Percentiles rank a stretch among this genome's conserved stretches.
Evolutionary conservation across 2,113 vertebrate species (phyloP).

Genomic region (Hepsetus odoe): DNA sequence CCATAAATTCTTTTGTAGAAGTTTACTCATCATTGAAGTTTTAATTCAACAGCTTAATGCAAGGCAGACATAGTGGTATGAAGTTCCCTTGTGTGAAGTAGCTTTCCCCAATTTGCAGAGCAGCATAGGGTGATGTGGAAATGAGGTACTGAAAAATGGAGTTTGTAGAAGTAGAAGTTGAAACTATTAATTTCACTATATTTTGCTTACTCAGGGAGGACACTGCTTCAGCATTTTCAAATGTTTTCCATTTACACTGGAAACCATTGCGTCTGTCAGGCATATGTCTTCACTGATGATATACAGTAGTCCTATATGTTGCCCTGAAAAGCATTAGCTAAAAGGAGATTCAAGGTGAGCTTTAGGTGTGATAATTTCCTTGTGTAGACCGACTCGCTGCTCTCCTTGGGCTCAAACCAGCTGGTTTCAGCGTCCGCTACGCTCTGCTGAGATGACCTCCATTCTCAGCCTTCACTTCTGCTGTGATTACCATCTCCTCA

Average conservation of each 20-base stretch:
- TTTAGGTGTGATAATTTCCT: slow-evolving; percentile 8
- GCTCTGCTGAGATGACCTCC: slow-evolving; percentile 45
- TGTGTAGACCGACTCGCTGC: background rate
- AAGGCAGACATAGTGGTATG: background rate
- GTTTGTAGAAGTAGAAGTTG: slow-evolving; percentile 5
- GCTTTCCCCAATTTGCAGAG: background rate
- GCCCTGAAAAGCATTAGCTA: slow-evolving; percentile 13
- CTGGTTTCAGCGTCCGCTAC: slow-evolving; percentile 34
- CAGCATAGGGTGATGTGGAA: background rate
- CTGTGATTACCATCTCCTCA: slow-evolving; percentile 44
- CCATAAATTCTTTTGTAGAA: background rate
- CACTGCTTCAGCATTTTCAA: slow-evolving; percentile 32
- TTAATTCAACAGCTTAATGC: slow-evolving; percentile 1
- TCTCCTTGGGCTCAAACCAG: slow-evolving; percentile 41
- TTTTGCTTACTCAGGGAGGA: slow-evolving; percentile 17
- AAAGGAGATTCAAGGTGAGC: slow-evolving; percentile 45
- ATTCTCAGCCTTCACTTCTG: slow-evolving; percentile 32
- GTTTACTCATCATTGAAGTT: background rate
- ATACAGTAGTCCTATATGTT: background rate
- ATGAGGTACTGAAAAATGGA: background rate
- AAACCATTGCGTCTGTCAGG: background rate
- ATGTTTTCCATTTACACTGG: slow-evolving; percentile 16
- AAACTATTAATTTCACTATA: slow-evolving; percentile 15
- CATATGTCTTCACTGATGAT: slow-evolving; percentile 21
- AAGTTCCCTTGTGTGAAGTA: background rate